Evolutionary conservation across 2,888 invertebrate genomes (phyloP).

Genomic region (Lamellibrachia columna): DNA sequence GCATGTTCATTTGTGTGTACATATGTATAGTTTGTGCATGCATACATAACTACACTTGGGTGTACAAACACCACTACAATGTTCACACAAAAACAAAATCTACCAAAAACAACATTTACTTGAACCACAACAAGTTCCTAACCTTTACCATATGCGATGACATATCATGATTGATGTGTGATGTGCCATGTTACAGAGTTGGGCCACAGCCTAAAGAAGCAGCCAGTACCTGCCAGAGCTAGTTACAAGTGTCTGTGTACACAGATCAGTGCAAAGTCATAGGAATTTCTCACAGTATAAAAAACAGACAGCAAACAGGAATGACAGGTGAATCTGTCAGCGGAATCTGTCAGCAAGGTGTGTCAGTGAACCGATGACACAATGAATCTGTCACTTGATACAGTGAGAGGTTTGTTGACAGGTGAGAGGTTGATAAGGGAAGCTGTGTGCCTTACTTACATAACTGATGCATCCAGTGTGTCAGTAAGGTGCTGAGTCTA

Average conservation of each 20-base stretch:
- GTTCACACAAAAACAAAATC: not conserved
- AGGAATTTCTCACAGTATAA: not conserved
- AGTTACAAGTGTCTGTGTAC: not conserved
- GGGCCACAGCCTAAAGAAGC: not conserved
- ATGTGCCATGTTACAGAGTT: not conserved
- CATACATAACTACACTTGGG: not conserved
- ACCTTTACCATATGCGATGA: not conserved
- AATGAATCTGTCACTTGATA: not conserved
- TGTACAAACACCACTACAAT: not conserved
- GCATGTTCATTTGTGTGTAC: too few relatives aligned
- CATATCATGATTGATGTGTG: not conserved
- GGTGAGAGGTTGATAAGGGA: not conserved
- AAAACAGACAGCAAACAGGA: not conserved
- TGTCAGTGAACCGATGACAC: not conserved
- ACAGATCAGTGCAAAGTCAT: not conserved
- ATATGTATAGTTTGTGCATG: not conserved
- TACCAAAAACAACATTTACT: constrained; percentile 4
- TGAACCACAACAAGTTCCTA: not conserved
- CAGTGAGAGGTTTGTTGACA: not conserved
- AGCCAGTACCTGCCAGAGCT: not conserved
- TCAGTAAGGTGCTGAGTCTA: too few relatives aligned
- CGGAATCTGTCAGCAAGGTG: constrained; percentile 12
- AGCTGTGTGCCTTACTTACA: not conserved
- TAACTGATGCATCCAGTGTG: not conserved
- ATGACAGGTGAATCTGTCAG: not conserved